Percentiles rank a stretch among this genome's conserved stretches.
These are phyloP conservation scores for Drosophila sproati DNA, from an alignment of 1,140 invertebrate genomes.

Conservation along the genomic window DNA sequence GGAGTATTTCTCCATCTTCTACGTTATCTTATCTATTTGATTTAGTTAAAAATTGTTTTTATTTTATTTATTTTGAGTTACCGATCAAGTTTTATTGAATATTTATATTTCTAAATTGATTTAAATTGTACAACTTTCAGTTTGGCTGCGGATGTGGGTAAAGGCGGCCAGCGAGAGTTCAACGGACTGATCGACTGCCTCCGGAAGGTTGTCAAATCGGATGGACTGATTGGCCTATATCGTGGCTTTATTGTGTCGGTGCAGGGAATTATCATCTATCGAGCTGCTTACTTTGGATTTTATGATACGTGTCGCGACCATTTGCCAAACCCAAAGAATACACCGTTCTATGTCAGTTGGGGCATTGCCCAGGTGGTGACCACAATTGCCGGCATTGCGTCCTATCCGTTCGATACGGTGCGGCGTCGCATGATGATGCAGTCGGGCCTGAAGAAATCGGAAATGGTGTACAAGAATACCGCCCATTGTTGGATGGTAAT, in stretches of 20 bases:
- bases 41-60: too few species aligned
- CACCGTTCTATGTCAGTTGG: conserved; percentile 87
- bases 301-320: conserved; percentile 91
- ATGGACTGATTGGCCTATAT: conserved; percentile 94
- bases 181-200: conserved; percentile 94
- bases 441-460: conserved; percentile 89
- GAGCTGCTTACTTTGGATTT: conserved; percentile 96
- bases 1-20: too few species aligned
- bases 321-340: conserved; percentile 93
- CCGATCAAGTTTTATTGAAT: too few species aligned
- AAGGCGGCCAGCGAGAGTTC: conserved; percentile 92
- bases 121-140: conserved; percentile 19
- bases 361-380: conserved; percentile 89
- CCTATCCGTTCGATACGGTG: conserved; percentile 97
- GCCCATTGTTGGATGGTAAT: conserved; percentile 91
- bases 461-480: conserved; percentile 92
- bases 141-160: conserved; percentile 93
- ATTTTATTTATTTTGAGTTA: too few species aligned
- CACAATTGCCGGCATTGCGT: conserved; percentile 93
- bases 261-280: conserved; percentile 94
- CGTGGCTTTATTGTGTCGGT: conserved; percentile 96
- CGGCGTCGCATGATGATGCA: conserved; percentile 97
- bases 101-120: too few species aligned
- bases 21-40: too few species aligned
- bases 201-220: conserved; percentile 92